Evolutionary conservation across 2,797 vertebrate species (phyloP), one percentile per base, ranked within the genome.

Genomic region (Rhynchonycteris naso): DNA sequence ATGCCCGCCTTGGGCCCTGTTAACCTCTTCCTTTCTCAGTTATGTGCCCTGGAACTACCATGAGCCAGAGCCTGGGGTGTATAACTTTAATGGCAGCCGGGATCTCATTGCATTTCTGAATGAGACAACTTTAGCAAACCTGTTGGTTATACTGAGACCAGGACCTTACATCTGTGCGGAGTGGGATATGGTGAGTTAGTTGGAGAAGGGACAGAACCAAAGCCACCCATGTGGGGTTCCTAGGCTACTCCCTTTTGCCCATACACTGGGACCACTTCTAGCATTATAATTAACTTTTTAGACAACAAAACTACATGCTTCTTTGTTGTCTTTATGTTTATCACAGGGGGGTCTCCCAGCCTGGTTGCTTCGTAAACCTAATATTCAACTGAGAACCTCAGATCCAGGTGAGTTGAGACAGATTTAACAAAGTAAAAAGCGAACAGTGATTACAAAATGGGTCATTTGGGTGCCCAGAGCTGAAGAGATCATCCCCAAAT

Each of bases 121-220:
- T 93, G 97, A 99, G 96, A 99, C 99, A 68, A 99, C 99, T 52
- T 97, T 99, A 97, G 99, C 99, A 0, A 99, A 99, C 43, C 98
- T 99, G 22, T 98, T 99, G 95, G 99, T 99, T 94, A 99, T 99
- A 96, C 98, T 99, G 96, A 99, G 99, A 7, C 99, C 99, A 0
- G 99, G 99, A 85, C 99, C 99, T 5, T 99, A 99, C 98, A 99
- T 99, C 98, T 99, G 99, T 97, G 99, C 99, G 0, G 99, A 99
- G 95, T 99, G 99, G 99, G 99, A 99, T 96, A 99, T 99, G 99
- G 99, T 99, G 97, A 99, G 96, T 94, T 90, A 74, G 63, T 30
- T 54, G 66, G 88, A 82, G 72, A 88, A 86, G 80, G 88, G 59
- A 26, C 30, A 71, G 86, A 84, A 79, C 24, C 22, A 61, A 56